Conservation (phyloP, 2,888 invertebrate species). For the Pterobdella sp. region DNA sequence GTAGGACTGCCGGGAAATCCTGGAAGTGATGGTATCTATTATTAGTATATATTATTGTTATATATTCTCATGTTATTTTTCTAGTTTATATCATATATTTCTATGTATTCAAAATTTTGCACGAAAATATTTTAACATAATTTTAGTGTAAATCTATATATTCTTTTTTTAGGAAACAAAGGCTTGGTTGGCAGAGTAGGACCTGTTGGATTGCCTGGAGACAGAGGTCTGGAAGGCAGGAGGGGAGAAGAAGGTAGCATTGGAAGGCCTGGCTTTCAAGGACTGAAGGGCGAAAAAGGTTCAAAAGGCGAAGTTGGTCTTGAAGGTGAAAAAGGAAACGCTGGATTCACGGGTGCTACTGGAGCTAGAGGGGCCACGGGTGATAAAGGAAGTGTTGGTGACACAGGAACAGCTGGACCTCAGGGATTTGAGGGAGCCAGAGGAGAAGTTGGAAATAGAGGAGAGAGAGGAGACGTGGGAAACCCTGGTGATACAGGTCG, state of each 20-base stretch:
- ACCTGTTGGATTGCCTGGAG: too few relatives aligned
- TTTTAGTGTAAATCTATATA: too few relatives aligned
- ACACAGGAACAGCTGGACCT: constrained; percentile 24
- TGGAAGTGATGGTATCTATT: constrained; percentile 42
- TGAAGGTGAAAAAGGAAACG: neutral
- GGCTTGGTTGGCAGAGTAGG: too few relatives aligned
- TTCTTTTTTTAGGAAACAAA: too few relatives aligned
- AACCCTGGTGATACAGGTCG: constrained; percentile 25
- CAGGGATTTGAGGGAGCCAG: constrained; percentile 16
- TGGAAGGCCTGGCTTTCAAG: neutral
- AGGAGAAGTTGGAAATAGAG: constrained; percentile 27
- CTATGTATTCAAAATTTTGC: neutral
- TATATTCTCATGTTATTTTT: too few relatives aligned
- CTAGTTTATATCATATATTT: too few relatives aligned
- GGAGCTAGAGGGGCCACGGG: neutral
- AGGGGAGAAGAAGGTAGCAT: neutral
- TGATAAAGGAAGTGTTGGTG: constrained; percentile 20
- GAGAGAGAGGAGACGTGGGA: constrained; percentile 27
- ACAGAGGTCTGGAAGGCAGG: neutral
- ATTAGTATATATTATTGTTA: too few relatives aligned
- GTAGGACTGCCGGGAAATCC: constrained; percentile 28
- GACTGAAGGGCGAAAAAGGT: neutral
- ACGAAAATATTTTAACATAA: neutral
- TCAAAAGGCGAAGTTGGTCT: neutral
- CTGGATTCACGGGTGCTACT: neutral